Evolutionary conservation across 2,888 invertebrate genomes (phyloP).

Genomic region (Laspeyria flexula): DNA sequence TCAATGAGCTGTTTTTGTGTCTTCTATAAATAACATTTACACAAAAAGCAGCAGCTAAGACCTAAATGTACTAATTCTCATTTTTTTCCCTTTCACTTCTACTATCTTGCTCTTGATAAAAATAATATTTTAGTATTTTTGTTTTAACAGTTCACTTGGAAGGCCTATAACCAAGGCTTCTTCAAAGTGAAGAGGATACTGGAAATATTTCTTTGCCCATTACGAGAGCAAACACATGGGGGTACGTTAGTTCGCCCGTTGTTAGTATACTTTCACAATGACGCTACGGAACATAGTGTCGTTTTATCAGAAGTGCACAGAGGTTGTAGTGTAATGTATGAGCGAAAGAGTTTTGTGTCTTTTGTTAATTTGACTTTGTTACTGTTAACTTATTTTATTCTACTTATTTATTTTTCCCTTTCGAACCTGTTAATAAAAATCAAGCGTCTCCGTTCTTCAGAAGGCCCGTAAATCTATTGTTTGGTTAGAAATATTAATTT

Average conservation of each 20-base stretch:
- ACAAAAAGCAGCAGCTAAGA: too few species aligned
- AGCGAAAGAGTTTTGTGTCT: constrained; percentile 5
- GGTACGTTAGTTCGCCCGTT: constrained; percentile 39
- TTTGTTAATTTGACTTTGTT: neutral
- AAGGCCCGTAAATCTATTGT: too few species aligned
- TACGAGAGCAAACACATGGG: constrained; percentile 31
- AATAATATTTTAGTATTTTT: too few species aligned
- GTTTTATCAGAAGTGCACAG: constrained; percentile 62
- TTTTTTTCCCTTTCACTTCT: too few species aligned
- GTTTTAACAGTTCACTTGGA: neutral
- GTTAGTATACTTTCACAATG: constrained; percentile 56
- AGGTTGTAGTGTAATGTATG: constrained; percentile 26
- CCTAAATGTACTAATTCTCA: too few species aligned
- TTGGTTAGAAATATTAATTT: too few species aligned
- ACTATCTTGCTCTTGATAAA: too few species aligned
- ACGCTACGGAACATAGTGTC: constrained; percentile 58
- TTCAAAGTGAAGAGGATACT: constrained; percentile 7
- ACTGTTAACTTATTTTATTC: neutral
- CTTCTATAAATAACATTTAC: too few species aligned
- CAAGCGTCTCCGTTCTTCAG: too few species aligned
- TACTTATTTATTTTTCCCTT: too few species aligned
- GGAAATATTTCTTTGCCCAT: constrained; percentile 22
- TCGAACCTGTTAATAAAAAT: too few species aligned
- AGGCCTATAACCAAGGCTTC: neutral
- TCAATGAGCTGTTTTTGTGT: too few species aligned